Conservation (phyloP, 2,113 vertebrate species). For the Silurus glanis region DNA sequence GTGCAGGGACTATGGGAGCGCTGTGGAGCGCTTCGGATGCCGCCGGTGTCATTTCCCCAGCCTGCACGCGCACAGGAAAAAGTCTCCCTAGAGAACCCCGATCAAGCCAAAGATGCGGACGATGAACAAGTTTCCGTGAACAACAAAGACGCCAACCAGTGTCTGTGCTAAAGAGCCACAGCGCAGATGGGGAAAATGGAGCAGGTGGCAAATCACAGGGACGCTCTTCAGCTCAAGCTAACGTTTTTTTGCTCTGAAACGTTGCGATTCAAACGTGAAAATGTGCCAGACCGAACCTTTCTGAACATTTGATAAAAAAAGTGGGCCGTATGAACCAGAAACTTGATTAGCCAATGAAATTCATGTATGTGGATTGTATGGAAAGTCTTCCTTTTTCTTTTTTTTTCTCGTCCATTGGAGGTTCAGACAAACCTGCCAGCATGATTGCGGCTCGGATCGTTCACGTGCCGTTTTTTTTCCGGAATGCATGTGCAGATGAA, state of each 20-base stretch:
- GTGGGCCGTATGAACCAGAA: constrained; percentile 29
- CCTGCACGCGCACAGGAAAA: constrained; percentile 56
- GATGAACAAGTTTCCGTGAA: constrained; percentile 60
- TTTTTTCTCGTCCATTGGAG: background rate
- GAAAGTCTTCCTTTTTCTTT: constrained; percentile 5
- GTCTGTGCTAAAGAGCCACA: constrained; percentile 57
- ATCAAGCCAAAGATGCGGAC: constrained; percentile 50
- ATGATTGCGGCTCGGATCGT: constrained; percentile 19
- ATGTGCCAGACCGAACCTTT: background rate
- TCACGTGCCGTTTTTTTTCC: background rate
- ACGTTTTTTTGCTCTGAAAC: background rate
- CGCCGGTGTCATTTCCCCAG: constrained; percentile 56
- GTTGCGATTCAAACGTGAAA: constrained; percentile 2
- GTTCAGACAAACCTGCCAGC: constrained; percentile 5
- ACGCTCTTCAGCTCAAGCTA: background rate
- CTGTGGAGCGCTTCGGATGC: constrained; percentile 74
- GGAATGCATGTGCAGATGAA: constrained; percentile 44
- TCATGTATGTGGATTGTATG: constrained; percentile 15
- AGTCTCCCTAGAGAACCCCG: constrained; percentile 57
- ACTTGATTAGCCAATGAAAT: constrained; percentile 15
- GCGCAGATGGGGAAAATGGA: background rate
- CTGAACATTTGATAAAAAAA: constrained; percentile 5
- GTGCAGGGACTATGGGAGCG: constrained; percentile 77
- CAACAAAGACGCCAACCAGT: constrained; percentile 67
- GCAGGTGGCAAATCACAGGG: background rate